These are phyloP conservation scores for Phrynocephalus vlangalii DNA, from an alignment of 2,797 vertebrate species.

Conservation along the genomic window DNA sequence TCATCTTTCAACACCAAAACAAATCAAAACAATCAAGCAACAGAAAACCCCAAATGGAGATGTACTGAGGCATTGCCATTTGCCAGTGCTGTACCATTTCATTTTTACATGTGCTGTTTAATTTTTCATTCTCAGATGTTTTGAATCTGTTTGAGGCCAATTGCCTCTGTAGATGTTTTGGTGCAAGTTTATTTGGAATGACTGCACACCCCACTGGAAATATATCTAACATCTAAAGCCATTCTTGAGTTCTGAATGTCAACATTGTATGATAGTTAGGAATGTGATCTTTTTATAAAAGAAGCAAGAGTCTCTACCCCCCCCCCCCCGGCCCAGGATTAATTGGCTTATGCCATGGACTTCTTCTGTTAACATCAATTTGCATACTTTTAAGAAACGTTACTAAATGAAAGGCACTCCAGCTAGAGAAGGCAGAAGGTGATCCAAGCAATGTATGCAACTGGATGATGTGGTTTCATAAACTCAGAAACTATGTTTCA, in stretches of 20 bases:
- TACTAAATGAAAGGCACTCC: not conserved
- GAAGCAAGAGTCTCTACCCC: too few relatives aligned
- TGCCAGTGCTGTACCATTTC: not conserved
- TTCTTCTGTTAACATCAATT: not conserved
- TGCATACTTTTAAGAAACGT: not conserved
- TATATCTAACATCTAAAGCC: not conserved
- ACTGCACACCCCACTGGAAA: not conserved
- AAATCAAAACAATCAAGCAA: too few relatives aligned
- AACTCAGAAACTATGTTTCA: not conserved
- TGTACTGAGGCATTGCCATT: not conserved
- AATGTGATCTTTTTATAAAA: slow-evolving; percentile 2
- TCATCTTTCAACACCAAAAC: not conserved
- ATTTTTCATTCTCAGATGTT: not conserved
- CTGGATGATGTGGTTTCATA: not conserved
- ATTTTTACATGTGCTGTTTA: not conserved
- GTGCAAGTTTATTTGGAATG: not conserved
- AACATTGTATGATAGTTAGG: not conserved
- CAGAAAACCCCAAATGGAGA: not conserved
- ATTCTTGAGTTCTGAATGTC: slow-evolving; percentile 25
- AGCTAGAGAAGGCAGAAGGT: not conserved
- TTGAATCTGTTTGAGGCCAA: not conserved
- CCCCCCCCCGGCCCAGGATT: too few relatives aligned
- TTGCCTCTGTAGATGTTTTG: not conserved
- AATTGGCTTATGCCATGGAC: not conserved
- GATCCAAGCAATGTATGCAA: not conserved